Evolutionary conservation across 2,888 invertebrate genomes (phyloP).

Genomic region (Tinea semifulvella): DNA sequence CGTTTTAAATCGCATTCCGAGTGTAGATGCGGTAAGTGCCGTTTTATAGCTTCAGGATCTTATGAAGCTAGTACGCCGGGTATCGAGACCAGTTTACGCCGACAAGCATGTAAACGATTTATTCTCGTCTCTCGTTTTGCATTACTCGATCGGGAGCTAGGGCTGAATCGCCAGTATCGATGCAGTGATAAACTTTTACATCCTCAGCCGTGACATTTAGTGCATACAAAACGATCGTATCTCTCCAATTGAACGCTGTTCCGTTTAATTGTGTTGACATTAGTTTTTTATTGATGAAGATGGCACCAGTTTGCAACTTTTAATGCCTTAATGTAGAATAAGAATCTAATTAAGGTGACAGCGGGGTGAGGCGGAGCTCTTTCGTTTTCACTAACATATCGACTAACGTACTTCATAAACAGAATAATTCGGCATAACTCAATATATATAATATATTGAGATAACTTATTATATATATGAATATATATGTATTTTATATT

Average conservation of each 20-base stretch:
- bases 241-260: slow-evolving; percentile 3
- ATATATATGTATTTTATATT: too few species aligned
- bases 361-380: too few species aligned
- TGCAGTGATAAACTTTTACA: slow-evolving; percentile 13
- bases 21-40: slow-evolving; percentile 10
- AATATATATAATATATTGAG: too few species aligned
- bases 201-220: slow-evolving; percentile 7
- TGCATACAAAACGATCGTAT: not conserved
- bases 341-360: too few species aligned
- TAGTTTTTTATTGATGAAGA: too few species aligned
- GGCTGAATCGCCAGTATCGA: slow-evolving; percentile 32
- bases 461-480: too few species aligned
- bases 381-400: not conserved
- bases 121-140: slow-evolving; percentile 62
- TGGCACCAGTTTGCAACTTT: too few species aligned
- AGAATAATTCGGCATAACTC: too few species aligned
- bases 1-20: not conserved
- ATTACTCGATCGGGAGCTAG: slow-evolving; percentile 60
- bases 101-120: slow-evolving; percentile 67
- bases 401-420: not conserved
- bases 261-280: too few species aligned
- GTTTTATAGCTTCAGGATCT: slow-evolving; percentile 11
- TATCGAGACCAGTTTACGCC: slow-evolving; percentile 60
- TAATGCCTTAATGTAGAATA: too few species aligned
- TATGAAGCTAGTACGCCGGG: slow-evolving; percentile 12